Evolutionary conservation across 2,113 vertebrate genomes (phyloP), one percentile per base, ranked within the genome.

Genomic region (Sturnus vulgaris): DNA sequence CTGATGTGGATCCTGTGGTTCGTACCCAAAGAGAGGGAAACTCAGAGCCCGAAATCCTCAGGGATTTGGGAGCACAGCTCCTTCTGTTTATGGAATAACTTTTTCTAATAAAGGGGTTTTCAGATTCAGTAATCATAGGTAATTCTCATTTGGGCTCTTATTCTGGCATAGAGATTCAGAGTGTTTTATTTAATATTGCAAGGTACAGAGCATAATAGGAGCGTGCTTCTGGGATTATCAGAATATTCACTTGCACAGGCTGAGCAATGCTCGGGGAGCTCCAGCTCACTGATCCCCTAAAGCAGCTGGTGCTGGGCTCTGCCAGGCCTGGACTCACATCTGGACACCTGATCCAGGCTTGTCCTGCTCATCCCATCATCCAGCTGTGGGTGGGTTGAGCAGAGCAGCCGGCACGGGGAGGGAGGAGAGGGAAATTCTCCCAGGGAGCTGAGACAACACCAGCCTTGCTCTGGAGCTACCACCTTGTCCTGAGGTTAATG

Each of bases 11-110:
- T 55, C 23, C 33, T 1, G 0, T 4, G 25, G 30, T 30, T 85
- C 16, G 20, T 15, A 23, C n/a, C 60, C 15, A 4, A 33, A 35
- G 39, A 71, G 59, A 28, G 31, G 39, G 50, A 6, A 50, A 1
- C 16, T 12, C 0, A 0, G n/a, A 85, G 59, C 69, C 18, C 3
- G 0, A 7, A 31, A 15, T 31, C 49, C 68, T 21, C 2, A 0
- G 3, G 11, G 15, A 1, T 61, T 39, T 33, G 5, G 11, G 25
- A 56, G 47, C 16, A 11, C 3, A 14, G 23, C 23, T 5, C 15
- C 5, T 28, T 52, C 25, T 28, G 50, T 28, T 52, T 28, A 10
- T 10, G 50, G 50, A 52, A 52, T 28, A 28, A 52, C 50, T 28
- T 52, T 52, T 52, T 28, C 50, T 17, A 11, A 10, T 52, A 10